Base-by-base conservation (phyloP, 2,888 invertebrate species). In the Sisyra terminalis region DNA sequence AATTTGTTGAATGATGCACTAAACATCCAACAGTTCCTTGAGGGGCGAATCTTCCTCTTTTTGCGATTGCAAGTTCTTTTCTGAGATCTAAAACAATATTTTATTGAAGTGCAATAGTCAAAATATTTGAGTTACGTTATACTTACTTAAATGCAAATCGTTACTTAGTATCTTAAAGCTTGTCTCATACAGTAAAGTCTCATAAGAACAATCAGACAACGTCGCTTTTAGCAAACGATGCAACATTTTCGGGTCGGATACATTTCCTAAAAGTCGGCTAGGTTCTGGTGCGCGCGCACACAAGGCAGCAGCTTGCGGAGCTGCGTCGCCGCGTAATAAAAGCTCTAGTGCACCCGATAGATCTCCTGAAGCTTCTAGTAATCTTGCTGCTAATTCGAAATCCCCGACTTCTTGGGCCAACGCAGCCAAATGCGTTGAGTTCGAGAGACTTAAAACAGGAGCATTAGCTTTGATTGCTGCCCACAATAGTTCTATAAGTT, bases 321-420 rank as follows among this genome's bases (percentile, higher is more conserved):
- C 52, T 48, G 60, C 53, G 43, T 56, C 52, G 34, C 58, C 52
- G 40, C 65, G 62, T 46, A 77, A 58, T 5, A 75, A 61, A 46
- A 83, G 60, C 44, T 74, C 68, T 54, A 84, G 76, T 2, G 85
- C 83, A 52, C 72, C 74, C 50, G 72, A 67, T 56, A 78, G 76
- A 57, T 84, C 78, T 9, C 83, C 82, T 46, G 75, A 69, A 56
- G 78, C 74, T 58, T 87, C 87, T 47, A 85, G 64, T 42, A 88
- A 67, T 50, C 75, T 74, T 11, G 84, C 82, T 40, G 76, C 75
- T 1, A 80, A 78, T 47, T 75, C 71, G 42, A 73, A 68, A 70
- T 73, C 40, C 64, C 57, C 46, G 18, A 18, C 34, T 11, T 41
- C 41, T 34, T 41, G 32, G 8, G 41, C 41, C 11, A 41, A 15